Conservation (phyloP, 2,888 invertebrate species). For the Augochlorella aurata region DNA sequence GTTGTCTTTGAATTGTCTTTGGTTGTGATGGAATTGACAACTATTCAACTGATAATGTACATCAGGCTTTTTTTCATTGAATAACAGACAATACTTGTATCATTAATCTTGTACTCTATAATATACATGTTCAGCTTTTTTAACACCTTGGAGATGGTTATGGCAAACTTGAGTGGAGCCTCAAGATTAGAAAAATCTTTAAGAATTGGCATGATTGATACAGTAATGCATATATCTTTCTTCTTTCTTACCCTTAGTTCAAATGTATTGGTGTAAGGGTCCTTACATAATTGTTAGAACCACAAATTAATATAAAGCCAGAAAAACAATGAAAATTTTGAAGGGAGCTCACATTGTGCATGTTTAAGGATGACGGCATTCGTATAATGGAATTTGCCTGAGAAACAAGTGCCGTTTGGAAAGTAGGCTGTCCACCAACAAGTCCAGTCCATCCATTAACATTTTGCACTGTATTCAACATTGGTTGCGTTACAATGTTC, state of each 20-base stretch:
- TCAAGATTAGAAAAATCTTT: background rate
- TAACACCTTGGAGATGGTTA: background rate
- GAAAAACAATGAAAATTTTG: background rate
- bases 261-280: background rate
- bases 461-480: slow-evolving; percentile 78
- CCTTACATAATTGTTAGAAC: background rate
- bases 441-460: slow-evolving; percentile 82
- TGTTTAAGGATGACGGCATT: slow-evolving; percentile 76
- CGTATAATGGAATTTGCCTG: slow-evolving; percentile 79
- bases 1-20: background rate
- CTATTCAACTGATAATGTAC: background rate
- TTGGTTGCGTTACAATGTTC: slow-evolving; percentile 73
- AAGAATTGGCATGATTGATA: background rate
- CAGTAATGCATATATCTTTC: background rate
- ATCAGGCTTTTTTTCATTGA: background rate
- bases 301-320: background rate
- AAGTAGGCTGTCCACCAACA: slow-evolving; percentile 81
- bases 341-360: slow-evolving; percentile 79
- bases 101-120: background rate
- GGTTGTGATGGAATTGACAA: background rate
- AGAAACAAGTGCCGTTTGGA: slow-evolving; percentile 77
- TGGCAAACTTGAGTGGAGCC: background rate
- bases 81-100: background rate
- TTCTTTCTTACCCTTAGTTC: background rate
- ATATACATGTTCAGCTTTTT: background rate